Conservation (phyloP, 2,797 vertebrate species). For the Coccyzus lansbergi region DNA sequence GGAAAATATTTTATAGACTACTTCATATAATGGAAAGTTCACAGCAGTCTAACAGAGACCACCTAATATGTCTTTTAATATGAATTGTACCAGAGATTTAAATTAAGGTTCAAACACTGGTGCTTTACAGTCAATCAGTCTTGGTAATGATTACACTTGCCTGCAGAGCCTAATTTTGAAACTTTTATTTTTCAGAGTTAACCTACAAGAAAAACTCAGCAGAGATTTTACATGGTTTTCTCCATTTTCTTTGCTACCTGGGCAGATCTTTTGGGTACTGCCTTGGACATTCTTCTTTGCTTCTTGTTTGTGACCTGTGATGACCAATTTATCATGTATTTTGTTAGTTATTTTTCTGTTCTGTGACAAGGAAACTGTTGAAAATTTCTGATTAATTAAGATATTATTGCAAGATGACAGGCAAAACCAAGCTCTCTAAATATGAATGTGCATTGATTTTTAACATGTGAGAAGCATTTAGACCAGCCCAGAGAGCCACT, state of each 20-base stretch:
- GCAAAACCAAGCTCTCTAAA: background rate
- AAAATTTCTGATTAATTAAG: background rate
- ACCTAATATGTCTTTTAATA: conserved; percentile 43
- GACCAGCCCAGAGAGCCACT: background rate
- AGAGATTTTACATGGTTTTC: background rate
- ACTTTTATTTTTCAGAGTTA: conserved; percentile 33
- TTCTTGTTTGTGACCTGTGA: background rate
- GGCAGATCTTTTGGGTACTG: background rate
- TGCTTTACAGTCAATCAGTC: conserved; percentile 39
- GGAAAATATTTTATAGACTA: conserved; percentile 59
- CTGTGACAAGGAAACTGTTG: background rate
- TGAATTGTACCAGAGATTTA: conserved; percentile 61
- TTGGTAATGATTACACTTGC: conserved; percentile 30
- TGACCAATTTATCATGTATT: background rate
- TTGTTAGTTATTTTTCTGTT: background rate
- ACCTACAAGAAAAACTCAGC: conserved; percentile 1
- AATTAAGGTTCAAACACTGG: conserved; percentile 40
- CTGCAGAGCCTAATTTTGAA: conserved; percentile 11
- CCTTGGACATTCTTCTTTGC: background rate
- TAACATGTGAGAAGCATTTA: background rate
- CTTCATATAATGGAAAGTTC: conserved; percentile 61
- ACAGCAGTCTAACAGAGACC: conserved; percentile 21
- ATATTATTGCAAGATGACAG: background rate
- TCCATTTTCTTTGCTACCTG: background rate
- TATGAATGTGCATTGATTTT: background rate